Percentiles rank a stretch among this genome's conserved stretches.
phyloP scores from a whole-genome alignment of 2,888 invertebrate genomes.

The Lasioglossum villosulum region DNA sequence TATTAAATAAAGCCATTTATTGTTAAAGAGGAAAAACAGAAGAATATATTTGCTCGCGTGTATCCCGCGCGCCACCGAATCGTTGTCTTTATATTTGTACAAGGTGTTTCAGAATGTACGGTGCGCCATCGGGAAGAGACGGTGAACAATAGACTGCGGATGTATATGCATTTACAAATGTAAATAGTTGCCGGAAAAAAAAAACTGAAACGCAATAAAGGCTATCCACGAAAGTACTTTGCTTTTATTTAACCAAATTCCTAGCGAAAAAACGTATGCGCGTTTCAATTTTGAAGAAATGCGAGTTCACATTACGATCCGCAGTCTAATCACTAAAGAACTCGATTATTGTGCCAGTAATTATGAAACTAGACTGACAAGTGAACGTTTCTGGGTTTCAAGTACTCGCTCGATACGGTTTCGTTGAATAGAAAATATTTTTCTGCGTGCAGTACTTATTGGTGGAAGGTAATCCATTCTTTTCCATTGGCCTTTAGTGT shows the following conservation, averaged over 20 bases:
- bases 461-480: neutral
- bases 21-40: neutral
- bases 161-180: neutral
- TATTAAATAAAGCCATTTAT: slow-evolving; percentile 12
- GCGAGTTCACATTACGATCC: neutral
- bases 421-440: neutral
- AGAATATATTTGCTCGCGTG: slow-evolving; percentile 4
- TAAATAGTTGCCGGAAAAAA: neutral
- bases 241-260: neutral
- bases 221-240: neutral
- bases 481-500: neutral
- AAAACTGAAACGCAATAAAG: neutral
- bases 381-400: neutral
- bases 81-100: neutral
- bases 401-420: neutral
- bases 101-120: neutral
- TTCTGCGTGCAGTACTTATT: neutral
- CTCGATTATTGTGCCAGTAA: neutral
- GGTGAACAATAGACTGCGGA: neutral
- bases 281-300: too few relatives aligned
- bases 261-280: neutral
- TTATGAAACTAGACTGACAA: neutral
- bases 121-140: neutral
- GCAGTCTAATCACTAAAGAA: neutral
- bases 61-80: slow-evolving; percentile 6